phyloP scores from a whole-genome alignment of 2,113 vertebrate species.

The Lepus americanus region DNA sequence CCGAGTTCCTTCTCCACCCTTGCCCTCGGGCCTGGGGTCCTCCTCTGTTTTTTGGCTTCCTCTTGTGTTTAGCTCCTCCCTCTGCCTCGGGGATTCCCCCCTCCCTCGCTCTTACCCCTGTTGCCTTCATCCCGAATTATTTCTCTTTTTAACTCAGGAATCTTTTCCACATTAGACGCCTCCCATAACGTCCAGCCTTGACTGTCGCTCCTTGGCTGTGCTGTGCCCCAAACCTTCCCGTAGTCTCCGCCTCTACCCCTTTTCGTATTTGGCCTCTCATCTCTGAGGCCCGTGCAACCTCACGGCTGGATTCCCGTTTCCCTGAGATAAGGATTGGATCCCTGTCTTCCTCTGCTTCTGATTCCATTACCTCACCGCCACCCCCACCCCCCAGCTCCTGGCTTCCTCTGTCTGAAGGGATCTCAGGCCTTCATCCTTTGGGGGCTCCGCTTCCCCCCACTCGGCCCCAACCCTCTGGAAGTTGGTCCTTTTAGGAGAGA shows the following conservation, averaged over 20 bases:
- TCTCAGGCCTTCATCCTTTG: neutral
- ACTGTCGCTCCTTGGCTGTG: neutral
- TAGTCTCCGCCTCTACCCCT: constrained; percentile 26
- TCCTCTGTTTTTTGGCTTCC: constrained; percentile 63
- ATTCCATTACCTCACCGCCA: constrained; percentile 54
- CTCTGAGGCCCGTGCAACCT: neutral
- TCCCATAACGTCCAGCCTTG: neutral
- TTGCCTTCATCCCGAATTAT: constrained; percentile 42
- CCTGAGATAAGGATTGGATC: constrained; percentile 22
- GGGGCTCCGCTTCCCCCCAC: neutral
- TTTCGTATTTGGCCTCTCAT: constrained; percentile 28
- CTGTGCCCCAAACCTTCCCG: constrained; percentile 8
- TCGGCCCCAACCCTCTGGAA: neutral
- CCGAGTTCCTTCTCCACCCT: constrained; percentile 5
- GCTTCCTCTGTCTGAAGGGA: neutral
- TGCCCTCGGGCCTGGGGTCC: constrained; percentile 17
- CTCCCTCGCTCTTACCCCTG: neutral
- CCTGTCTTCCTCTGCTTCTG: constrained; percentile 6
- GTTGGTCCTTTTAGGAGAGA: neutral
- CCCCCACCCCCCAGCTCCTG: no score
- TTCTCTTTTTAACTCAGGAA: constrained; percentile 14
- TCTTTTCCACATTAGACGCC: neutral
- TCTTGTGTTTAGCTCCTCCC: constrained; percentile 73
- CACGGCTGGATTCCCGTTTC: neutral
- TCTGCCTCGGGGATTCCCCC: constrained; percentile 61